These are phyloP conservation scores for Euglossa dilemma DNA, from an alignment of 1,140 invertebrate species.

Conservation along the genomic window DNA sequence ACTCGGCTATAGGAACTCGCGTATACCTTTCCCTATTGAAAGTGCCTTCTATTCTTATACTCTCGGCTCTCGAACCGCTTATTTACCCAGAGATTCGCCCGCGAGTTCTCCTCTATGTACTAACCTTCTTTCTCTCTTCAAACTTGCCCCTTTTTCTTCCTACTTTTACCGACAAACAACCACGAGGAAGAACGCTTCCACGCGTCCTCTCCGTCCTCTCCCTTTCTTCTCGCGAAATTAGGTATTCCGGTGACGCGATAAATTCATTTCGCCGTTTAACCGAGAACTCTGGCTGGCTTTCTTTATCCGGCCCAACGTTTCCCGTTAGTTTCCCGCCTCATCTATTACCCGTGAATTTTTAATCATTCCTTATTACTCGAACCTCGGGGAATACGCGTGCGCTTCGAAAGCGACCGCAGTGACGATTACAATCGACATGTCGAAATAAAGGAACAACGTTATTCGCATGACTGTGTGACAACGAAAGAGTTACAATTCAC, in stretches of 20 bases:
- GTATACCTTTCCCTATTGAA: slow-evolving; percentile 36
- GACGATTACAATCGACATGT: slow-evolving; percentile 6
- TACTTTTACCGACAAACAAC: neutral
- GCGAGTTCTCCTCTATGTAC: neutral
- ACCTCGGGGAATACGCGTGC: neutral
- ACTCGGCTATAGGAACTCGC: slow-evolving; percentile 46
- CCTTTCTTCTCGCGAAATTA: neutral
- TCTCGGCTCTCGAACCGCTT: neutral
- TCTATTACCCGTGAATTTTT: neutral
- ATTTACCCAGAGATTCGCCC: neutral
- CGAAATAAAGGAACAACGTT: slow-evolving; percentile 5
- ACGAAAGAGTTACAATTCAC: neutral
- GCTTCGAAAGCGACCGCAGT: neutral
- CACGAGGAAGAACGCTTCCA: neutral
- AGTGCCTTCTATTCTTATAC: slow-evolving; percentile 7
- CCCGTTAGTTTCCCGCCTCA: neutral
- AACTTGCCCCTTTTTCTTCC: neutral
- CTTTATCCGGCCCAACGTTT: neutral
- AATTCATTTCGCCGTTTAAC: slow-evolving; percentile 9
- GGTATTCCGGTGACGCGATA: neutral
- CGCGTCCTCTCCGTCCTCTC: neutral
- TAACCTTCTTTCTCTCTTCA: slow-evolving; percentile 2
- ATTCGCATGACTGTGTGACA: neutral
- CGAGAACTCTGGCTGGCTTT: neutral
- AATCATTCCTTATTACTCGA: neutral